Evolutionary conservation across 2,888 invertebrate genomes (phyloP), one percentile per base, ranked within the genome.

Genomic region (Dasysyrphus albostriatus): DNA sequence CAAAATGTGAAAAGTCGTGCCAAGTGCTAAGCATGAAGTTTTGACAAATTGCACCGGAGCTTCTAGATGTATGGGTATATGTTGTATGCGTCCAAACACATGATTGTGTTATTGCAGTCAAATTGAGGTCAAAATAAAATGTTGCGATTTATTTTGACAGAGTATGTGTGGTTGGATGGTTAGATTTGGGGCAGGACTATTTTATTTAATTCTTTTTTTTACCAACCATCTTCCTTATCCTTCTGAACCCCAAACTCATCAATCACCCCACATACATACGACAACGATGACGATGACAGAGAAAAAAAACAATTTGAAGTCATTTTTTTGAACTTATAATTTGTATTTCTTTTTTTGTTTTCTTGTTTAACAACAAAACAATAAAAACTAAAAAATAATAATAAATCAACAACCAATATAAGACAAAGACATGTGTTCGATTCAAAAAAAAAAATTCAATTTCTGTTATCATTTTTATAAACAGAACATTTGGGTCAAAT

Each of bases 91-190:
- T 74, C 69, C 77, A 58, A 81, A 70, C 73, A 69, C 81, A 74
- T 70, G 81, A 77, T 81, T 63, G 54, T 73, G 63, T 78, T 78
- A 85, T 85, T 81, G 85, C 85, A 81, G 81, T 81, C 85, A 85
- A 85, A 85, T 81, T 78, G 77, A 82, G 85, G 85, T 85, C 85
- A 81, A 77, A 85, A 85, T 85, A 85, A 78, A 81, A 85, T 81
- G 81, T 78, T 81, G 74, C 81, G 77, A 81, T 85, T 77, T 85
- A 59, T 81, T 78, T 58, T 63, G 37, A 70, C 24, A 34, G 51
- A 69, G 59, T 47, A 16, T 72, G 72, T 49, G 59, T 67, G 59
- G 59, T 61, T 42, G 34, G 32, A 4, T 6, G 24, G 16, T 24
- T 24, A 24, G 34, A 14, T 75, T 44, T 24, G 37, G 59, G 29